Evolutionary conservation across 35 echinoderm and acorn worm genomes (phyloP).

Genomic region (Nesometra sesokonis): DNA sequence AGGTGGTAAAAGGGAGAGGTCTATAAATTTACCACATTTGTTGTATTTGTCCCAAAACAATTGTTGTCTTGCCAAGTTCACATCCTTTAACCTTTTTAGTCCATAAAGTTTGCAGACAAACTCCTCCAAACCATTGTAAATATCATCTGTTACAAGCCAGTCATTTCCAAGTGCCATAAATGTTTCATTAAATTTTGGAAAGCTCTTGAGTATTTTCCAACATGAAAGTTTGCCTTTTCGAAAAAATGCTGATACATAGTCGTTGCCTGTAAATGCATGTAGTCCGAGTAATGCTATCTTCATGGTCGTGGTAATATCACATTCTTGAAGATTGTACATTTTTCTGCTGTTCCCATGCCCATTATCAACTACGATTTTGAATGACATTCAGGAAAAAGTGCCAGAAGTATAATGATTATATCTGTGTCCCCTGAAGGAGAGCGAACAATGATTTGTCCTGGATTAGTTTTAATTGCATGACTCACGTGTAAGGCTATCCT

Average conservation of each 20-base stretch:
- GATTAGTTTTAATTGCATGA: not conserved
- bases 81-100: not conserved
- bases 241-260: not conserved
- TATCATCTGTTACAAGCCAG: not conserved
- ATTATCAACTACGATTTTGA: not conserved
- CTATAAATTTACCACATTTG: not conserved
- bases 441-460: not conserved
- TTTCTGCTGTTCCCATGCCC: not conserved
- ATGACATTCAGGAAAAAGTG: not conserved
- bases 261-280: not conserved
- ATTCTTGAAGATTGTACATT: not conserved
- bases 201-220: not conserved
- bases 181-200: not conserved
- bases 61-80: not conserved
- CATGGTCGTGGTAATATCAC: not conserved
- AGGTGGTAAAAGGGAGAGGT: not conserved
- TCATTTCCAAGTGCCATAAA: not conserved
- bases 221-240: not conserved
- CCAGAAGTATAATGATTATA: not conserved
- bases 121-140: not conserved
- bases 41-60: not conserved
- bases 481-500: not conserved
- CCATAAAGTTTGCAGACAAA: not conserved
- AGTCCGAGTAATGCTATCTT: not conserved
- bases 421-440: not conserved